Base-by-base conservation (phyloP, 2,888 invertebrate genomes). In the Drosophila aldrichi region DNA sequence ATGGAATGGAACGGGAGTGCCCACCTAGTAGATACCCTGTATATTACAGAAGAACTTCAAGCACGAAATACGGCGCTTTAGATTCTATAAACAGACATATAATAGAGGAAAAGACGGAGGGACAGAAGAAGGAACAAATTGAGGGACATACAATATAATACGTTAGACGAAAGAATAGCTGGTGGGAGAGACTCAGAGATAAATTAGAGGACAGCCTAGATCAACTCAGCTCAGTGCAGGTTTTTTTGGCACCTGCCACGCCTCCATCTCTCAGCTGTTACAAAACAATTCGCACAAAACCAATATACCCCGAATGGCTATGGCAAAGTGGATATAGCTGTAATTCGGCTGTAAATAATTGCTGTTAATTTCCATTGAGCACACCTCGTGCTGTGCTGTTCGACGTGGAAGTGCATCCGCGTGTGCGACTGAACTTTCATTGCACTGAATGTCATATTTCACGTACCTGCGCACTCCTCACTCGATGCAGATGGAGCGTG, bases 391-490 rank as follows among this genome's bases (percentile, higher is more conserved):
- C 29, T n/a, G 44, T 22, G 36, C 29, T n/a, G 46, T 22, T 48
- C 29, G n/a, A n/a, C 3, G 25, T 25, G 41, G 44, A 0, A 22
- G 10, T 51, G 69, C 34, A 56, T 43, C 38, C 29, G 57, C 51
- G 65, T 70, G 57, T 55, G 48, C 54, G 68, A 70, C 59, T 79
- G 36, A 74, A 80, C 65, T 70, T 77, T 76, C 80, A 86, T 82
- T 86, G 71, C 80, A 86, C 82, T 83, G 71, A 83, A 74, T 62
- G 70, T 74, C 78, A 78, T 75, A 71, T 66, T 79, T 64, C 51
- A 83, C 86, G 70, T 86, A 87, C 86, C 86, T 87, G 86, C 49
- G 76, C 87, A 79, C 81, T 82, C 68, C 74, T 86, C 64, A 67
- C 69, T 12, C 87, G 88, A 52, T 88, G 89, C 70, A 77, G 74